A percentile compares a stretch with the other conserved stretches of the same genome.
Conservation (phyloP, 2,888 invertebrate genomes). For the Luperina nickerlii region DNA sequence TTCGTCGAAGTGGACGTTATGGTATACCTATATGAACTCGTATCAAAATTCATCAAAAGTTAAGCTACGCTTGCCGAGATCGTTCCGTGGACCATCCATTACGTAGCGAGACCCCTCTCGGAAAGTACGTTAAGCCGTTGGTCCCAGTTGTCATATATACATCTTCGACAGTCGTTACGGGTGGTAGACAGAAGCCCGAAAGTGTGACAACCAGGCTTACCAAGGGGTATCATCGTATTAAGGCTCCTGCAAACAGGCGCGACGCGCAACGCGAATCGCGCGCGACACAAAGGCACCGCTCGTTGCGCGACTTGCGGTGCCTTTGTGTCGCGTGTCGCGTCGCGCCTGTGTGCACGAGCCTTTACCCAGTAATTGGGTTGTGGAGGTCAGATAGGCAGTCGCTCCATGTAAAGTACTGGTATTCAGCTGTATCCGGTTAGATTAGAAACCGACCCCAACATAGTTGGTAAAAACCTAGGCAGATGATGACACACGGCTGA, state of each 20-base stretch:
- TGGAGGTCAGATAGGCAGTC: not conserved
- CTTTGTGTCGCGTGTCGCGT: no score
- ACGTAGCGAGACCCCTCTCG: not conserved
- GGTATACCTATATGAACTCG: not conserved
- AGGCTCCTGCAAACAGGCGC: no score
- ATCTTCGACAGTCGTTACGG: not conserved
- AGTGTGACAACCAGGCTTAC: no score
- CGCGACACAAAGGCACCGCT: no score
- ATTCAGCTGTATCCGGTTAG: not conserved
- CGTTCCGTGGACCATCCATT: not conserved
- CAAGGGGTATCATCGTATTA: no score
- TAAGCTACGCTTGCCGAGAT: no score
- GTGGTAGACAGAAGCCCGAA: no score
- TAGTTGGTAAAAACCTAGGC: not conserved
- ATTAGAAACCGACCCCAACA: not conserved
- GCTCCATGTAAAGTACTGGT: no score
- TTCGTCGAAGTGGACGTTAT: not conserved
- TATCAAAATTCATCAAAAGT: not conserved
- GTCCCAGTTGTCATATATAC: not conserved
- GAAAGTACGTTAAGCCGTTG: not conserved
- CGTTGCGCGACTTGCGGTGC: no score
- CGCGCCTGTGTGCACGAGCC: no score
- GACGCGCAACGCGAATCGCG: no score
- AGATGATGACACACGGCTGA: no score
- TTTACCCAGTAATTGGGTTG: not conserved